Conservation (phyloP, 2,113 vertebrate species). For the Micronycteris hirsuta region DNA sequence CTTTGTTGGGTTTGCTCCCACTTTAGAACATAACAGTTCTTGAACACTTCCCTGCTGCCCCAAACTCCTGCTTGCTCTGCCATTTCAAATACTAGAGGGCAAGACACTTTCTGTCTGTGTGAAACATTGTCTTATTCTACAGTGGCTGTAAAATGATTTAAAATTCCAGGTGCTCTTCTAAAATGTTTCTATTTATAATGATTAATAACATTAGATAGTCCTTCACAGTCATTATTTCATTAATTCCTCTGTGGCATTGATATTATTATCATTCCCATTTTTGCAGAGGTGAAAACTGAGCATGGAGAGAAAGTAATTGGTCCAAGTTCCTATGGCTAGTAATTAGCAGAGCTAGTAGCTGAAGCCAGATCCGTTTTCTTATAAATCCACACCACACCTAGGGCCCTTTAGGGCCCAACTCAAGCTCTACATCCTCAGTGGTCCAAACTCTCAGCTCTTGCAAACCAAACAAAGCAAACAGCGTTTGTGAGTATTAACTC, state of each 20-base stretch:
- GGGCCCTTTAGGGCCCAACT: background rate
- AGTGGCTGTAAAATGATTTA: background rate
- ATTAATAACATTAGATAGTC: background rate
- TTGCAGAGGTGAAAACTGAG: background rate
- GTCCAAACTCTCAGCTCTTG: background rate
- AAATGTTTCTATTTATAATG: slow-evolving; percentile 4
- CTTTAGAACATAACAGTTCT: background rate
- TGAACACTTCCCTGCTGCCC: background rate
- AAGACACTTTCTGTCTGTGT: background rate
- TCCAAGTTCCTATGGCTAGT: background rate
- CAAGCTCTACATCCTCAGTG: background rate
- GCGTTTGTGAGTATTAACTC: background rate
- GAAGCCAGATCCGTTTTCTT: background rate
- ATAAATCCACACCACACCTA: slow-evolving; percentile 3
- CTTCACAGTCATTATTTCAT: background rate
- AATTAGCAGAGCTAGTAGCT: background rate
- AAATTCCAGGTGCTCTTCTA: background rate
- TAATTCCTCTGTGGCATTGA: background rate
- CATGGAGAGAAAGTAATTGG: background rate
- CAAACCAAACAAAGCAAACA: background rate
- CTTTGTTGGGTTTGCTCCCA: background rate
- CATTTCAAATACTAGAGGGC: background rate
- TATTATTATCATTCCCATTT: background rate
- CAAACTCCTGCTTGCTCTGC: background rate
- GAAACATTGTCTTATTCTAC: background rate